Evolutionary conservation across 2,888 invertebrate genomes (phyloP).

Genomic region (Rhogogaster chlorosoma): DNA sequence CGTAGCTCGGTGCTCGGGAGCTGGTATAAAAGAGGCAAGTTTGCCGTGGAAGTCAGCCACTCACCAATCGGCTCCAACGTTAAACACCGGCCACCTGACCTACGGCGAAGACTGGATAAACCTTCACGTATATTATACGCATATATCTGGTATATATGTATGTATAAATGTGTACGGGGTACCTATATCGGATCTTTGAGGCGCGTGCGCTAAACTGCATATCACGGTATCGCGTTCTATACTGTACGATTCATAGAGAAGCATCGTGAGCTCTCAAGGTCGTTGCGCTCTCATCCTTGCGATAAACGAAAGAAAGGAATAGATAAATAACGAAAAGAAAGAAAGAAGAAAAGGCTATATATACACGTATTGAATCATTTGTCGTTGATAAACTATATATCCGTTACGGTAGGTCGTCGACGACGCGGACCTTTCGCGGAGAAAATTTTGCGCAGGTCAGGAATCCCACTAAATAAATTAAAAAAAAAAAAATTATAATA

Average conservation of each 20-base stretch:
- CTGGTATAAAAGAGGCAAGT: constrained; percentile 70
- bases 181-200: not conserved
- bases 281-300: not conserved
- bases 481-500: not conserved
- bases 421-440: not conserved
- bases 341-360: not conserved
- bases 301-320: not conserved
- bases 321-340: not conserved
- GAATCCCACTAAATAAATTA: constrained; percentile 2
- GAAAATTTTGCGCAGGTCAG: constrained; percentile 48
- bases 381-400: not conserved
- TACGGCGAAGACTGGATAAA: not conserved
- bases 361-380: not conserved
- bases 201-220: constrained; percentile 24
- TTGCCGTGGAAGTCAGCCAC: constrained; percentile 68
- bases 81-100: constrained; percentile 36
- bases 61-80: constrained; percentile 70
- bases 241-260: not conserved
- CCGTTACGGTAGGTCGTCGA: constrained; percentile 48
- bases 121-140: not conserved
- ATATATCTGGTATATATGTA: not conserved
- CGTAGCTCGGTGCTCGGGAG: constrained; percentile 63
- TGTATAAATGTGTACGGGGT: not conserved
- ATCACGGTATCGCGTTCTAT: constrained; percentile 1
- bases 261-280: constrained; percentile 44